phyloP scores from a whole-genome alignment of 2,113 vertebrate species.

The Axis porcinus region DNA sequence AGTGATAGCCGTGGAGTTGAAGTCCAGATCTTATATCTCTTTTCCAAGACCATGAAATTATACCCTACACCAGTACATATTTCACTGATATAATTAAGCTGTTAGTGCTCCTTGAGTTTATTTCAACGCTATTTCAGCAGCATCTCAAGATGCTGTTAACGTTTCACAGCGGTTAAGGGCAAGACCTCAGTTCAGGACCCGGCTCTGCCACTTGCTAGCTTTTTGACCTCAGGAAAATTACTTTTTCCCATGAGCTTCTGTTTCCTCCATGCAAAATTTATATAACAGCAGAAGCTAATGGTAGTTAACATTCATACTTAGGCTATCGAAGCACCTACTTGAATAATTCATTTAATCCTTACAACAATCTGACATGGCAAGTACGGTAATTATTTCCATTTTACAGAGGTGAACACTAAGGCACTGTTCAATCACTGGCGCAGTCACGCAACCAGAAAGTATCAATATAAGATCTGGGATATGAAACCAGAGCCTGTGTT shows the following conservation, averaged over 20 bases:
- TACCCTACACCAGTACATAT: not conserved
- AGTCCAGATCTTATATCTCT: conserved; percentile 40
- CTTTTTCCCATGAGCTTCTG: not conserved
- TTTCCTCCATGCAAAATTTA: not conserved
- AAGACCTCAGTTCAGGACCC: not conserved
- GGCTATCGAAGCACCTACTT: not conserved
- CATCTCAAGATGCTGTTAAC: not conserved
- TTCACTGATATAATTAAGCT: conserved; percentile 49
- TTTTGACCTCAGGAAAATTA: not conserved
- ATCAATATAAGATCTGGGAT: not conserved
- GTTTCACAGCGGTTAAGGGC: not conserved
- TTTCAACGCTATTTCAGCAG: conserved; percentile 9
- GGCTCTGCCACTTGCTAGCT: not conserved
- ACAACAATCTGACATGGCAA: not conserved
- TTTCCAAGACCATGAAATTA: conserved; percentile 50
- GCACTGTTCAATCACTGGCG: not conserved
- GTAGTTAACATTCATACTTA: not conserved
- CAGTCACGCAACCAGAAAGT: not conserved
- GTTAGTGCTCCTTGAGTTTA: conserved; percentile 38
- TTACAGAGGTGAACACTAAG: not conserved
- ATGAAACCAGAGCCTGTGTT: not conserved
- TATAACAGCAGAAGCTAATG: not conserved
- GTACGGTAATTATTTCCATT: not conserved
- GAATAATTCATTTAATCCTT: not conserved
- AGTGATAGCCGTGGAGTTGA: conserved; percentile 19